Conservation (phyloP, 2,113 vertebrate species). For the Melanocharis versteri region DNA sequence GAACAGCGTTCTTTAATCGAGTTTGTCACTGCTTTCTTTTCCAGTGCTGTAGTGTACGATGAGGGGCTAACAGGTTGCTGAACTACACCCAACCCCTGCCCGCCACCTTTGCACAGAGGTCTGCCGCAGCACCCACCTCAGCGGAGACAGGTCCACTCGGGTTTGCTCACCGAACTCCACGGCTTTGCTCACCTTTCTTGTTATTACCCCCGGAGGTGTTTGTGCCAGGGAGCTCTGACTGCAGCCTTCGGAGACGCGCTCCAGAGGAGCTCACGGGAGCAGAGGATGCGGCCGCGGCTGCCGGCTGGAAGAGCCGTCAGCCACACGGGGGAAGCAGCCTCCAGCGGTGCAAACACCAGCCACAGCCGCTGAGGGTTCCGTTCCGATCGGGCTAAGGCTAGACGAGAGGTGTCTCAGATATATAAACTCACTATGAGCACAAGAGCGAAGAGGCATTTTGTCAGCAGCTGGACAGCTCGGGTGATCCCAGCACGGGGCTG, state of each 20-base stretch:
- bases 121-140: not conserved
- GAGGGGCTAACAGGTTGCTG: not conserved
- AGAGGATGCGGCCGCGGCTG: accelerated
- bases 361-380: accelerated
- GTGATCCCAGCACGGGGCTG: not conserved
- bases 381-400: accelerated
- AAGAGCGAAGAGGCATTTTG: not conserved
- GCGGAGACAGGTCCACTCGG: not conserved
- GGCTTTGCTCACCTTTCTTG: not conserved
- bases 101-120: not conserved
- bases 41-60: not conserved
- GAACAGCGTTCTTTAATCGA: not conserved
- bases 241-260: accelerated
- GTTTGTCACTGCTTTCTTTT: not conserved
- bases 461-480: not conserved
- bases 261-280: not conserved
- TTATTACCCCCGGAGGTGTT: accelerated
- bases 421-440: not conserved
- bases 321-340: not conserved
- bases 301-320: not conserved
- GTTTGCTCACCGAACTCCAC: accelerated
- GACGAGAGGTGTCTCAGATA: not conserved
- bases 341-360: accelerated
- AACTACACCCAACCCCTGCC: not conserved
- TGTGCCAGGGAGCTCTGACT: not conserved